Evolutionary conservation across 2,888 invertebrate species (phyloP).

Genomic region (Melieria omissa): DNA sequence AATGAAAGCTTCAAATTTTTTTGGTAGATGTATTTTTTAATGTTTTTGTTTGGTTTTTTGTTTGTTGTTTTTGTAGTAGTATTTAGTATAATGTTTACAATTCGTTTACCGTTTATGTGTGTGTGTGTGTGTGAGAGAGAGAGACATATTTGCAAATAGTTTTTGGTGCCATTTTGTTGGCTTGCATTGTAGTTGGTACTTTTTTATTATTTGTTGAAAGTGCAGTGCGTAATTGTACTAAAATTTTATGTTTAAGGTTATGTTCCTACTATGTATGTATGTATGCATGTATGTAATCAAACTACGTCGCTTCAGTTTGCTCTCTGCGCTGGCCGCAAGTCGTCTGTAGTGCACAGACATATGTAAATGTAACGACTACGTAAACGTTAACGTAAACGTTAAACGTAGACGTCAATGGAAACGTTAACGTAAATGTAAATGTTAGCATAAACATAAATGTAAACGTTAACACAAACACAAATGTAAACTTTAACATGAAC

Average conservation of each 20-base stretch:
- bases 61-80: conserved; percentile 39
- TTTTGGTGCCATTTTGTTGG: conserved; percentile 34
- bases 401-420: too few species aligned
- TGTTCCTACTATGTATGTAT: too few species aligned
- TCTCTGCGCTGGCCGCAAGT: too few species aligned
- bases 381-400: too few species aligned
- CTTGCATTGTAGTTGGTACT: conserved; percentile 17
- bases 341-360: too few species aligned
- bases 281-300: too few species aligned
- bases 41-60: conserved; percentile 49
- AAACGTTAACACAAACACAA: too few species aligned
- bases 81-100: conserved; percentile 48
- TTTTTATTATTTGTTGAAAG: conserved; percentile 33
- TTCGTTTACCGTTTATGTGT: conserved; percentile 59
- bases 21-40: conserved; percentile 39
- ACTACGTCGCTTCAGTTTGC: too few species aligned
- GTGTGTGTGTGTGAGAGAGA: conserved; percentile 30
- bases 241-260: conserved; percentile 18
- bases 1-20: conserved; percentile 14
- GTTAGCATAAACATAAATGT: too few species aligned
- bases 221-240: conserved; percentile 49
- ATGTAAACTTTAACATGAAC: too few species aligned
- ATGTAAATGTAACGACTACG: too few species aligned
- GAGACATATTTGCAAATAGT: conserved; percentile 32
- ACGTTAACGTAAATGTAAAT: too few species aligned